Base-by-base conservation (phyloP, 2,888 invertebrate species). In the Agonopterix alstromeriana region DNA sequence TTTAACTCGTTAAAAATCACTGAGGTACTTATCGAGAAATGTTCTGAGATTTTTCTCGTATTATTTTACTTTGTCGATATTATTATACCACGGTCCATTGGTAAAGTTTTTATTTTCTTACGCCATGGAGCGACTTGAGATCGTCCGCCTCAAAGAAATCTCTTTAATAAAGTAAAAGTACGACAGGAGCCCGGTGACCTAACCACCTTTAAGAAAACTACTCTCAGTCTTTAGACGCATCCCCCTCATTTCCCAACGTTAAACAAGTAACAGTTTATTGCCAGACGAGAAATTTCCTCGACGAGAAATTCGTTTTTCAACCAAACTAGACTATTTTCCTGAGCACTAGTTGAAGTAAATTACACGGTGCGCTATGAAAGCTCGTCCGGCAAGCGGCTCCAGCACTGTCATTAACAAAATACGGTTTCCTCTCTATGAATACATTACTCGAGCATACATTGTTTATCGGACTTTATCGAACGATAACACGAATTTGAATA, bases 121-220 rank as follows among this genome's bases (percentile, higher is more conserved):
- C 27, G 27, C 27, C 27, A 5, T 27, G 27, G 27, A 27, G 27
- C 27, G 27, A 27, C 27, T 27, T 7, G 53, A 74, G 71, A 76
- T 77, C 76, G 66, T 65, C 53, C 56, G 67, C 68, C 67, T 52
- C 58, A 38, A n/a, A 9, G n/a, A 38, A 38, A 38, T 38, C 38
- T 38, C 38, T 38, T 38, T 38, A 38, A 27, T 27, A 27, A 27
- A 27, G 27, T 27, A 27, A 27, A 27, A 27, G 27, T 27, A 27
- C 65, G 57, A 58, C 63, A 10, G 38, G 38, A 38, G 10, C 55
- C 56, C 53, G 53, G 54, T 60, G 57, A 62, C 70, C 65, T 74
- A 79, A 77, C 77, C 69, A 77, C 77, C 74, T 81, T 78, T 67
- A 74, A 75, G 77, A 75, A 79, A 77, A 76, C 78, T 70, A 69